phyloP scores from a whole-genome alignment of 1,140 invertebrate genomes.

The Nasonia giraulti region DNA sequence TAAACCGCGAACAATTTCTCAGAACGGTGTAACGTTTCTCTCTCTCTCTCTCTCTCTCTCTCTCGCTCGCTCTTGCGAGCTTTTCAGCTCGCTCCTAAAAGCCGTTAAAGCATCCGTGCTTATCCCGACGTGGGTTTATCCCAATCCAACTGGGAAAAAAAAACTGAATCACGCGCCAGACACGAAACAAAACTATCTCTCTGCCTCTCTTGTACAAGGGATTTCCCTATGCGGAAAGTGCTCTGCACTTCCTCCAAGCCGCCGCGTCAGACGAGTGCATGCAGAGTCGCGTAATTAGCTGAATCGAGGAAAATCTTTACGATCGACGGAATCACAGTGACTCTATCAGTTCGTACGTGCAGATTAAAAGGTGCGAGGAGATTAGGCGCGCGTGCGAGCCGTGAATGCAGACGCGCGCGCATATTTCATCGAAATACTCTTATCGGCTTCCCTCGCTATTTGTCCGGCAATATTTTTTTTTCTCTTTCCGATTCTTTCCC shows the following conservation, averaged over 20 bases:
- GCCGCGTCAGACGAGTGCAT: background rate
- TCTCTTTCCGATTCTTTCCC: background rate
- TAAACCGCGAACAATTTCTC: slow-evolving; percentile 30
- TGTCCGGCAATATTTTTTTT: background rate
- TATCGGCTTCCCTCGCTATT: slow-evolving; percentile 27
- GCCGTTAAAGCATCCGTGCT: slow-evolving; percentile 13
- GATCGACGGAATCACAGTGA: background rate
- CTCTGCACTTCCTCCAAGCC: background rate
- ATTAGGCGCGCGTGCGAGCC: background rate
- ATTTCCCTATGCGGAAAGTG: background rate
- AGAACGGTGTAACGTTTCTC: slow-evolving; percentile 18
- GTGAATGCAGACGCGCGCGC: too few species aligned
- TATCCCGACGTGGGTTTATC: slow-evolving; percentile 4
- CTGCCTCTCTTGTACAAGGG: background rate
- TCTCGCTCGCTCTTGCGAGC: background rate
- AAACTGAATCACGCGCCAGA: slow-evolving; percentile 4
- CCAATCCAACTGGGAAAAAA: background rate
- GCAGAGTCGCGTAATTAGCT: background rate
- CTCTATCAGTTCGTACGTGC: background rate
- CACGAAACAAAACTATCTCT: background rate
- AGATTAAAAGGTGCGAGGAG: background rate
- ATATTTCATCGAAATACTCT: slow-evolving; percentile 38
- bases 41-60: background rate
- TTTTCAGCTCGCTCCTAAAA: slow-evolving; percentile 23
- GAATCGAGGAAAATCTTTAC: background rate